Base-by-base conservation (phyloP, 2,888 invertebrate species). In the Liopterus haemorrhoidalis region DNA sequence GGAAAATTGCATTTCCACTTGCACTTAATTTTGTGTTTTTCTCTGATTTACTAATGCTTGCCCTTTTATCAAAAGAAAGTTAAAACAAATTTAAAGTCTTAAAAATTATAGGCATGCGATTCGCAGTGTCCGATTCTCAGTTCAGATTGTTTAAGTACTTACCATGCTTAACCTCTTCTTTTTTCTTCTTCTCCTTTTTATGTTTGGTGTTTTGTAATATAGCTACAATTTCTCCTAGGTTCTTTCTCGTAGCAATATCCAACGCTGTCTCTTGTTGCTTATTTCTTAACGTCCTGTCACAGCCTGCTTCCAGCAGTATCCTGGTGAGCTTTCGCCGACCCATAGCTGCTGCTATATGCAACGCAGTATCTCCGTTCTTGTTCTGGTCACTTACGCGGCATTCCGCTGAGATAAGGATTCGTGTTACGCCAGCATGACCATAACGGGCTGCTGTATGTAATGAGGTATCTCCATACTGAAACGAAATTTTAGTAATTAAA, bases 281-380 rank as follows among this genome's bases (percentile, higher is more conserved):
- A 68, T 92, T 92, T 46, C 77, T 73, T 57, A 84, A 66, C 35
- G 69, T 68, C 46, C 74, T 71, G 57, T 82, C 86, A 61, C 89
- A 87, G 42, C 85, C 85, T 0, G 91, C 86, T 64, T 94, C 91
- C 20, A 94, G 74, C 14, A 96, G 74, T 53, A 96, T 89, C 59
- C 90, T 76, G 6, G 93, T 91, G 48, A 96, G 73, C 70, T 95
- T 95, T 41, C 92, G 71, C 15, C 93, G 74, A 4, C 92, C 92
- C 88, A 95, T 90, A 2, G 94, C 94, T 5, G 92, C 85, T 1
- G 93, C 84, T 57, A 96, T 93, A 67, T 96, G 95, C 9, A 96
- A 71, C 0, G 92, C 85, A 0, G 93, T 92, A 70, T 96, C 95
- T 1, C 93, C 93, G 70, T 96, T 96, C 75, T 94, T 90, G 67